Evolutionary conservation across 2,113 vertebrate species (phyloP).

Genomic region (Anoura caudifer): DNA sequence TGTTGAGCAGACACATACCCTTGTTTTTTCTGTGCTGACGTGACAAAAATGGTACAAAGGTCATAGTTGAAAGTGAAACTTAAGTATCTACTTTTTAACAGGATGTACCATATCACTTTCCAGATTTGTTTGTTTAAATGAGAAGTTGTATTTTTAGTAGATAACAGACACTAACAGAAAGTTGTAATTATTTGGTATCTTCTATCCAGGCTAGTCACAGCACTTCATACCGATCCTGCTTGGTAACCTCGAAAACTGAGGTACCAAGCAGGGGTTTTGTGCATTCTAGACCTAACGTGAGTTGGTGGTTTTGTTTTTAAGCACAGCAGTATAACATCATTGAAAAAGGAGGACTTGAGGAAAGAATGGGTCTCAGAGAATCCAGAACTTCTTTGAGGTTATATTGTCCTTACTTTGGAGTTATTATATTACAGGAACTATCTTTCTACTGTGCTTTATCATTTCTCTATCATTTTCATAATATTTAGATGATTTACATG

Average conservation of each 20-base stretch:
- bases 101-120: background rate
- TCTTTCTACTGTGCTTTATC: background rate
- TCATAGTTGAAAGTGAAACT: constrained; percentile 9
- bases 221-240: background rate
- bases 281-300: background rate
- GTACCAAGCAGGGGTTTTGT: background rate
- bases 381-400: background rate
- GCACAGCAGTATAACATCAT: background rate
- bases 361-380: background rate
- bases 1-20: background rate
- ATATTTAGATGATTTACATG: background rate
- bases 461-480: background rate
- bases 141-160: constrained; percentile 6
- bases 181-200: background rate
- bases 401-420: background rate
- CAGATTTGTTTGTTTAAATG: background rate
- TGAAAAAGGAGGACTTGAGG: background rate
- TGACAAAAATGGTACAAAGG: background rate
- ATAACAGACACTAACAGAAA: background rate
- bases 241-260: background rate
- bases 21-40: background rate
- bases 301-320: background rate
- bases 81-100: background rate
- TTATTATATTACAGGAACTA: background rate
- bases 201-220: background rate